Base-by-base conservation (phyloP, 2,113 vertebrate species). In the Cottus gobio region DNA sequence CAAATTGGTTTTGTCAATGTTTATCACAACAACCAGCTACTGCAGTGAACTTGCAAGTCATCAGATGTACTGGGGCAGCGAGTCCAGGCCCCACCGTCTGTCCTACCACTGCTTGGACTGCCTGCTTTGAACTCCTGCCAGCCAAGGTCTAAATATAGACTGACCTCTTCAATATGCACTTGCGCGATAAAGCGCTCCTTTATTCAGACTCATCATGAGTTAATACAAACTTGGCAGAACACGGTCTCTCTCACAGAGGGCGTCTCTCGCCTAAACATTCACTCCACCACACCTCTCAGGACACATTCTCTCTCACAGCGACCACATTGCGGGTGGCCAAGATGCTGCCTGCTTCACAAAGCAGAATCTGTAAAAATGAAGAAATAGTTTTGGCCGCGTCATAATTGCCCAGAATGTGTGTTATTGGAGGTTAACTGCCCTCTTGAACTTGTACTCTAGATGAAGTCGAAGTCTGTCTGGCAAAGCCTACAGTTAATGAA, bases 51-150 rank as follows among this genome's bases (percentile, higher is more conserved):
- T 24, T 89, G 85, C 85, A 94, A 96, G 87, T 93, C 92, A 93
- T 95, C 90, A 93, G 67, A 93, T 93, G 92, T 89, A 92, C 92
- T 94, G 93, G 91, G 93, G 88, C 90, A 87, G 68, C 48, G 79
- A 56, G 54, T 73, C 71, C 58, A 79, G 75, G 71, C 57, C 48
- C 46, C 68, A 67, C 56, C 24, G 77, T 87, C 88, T 84, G 75
- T 78, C 85, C 81, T 93, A 85, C 87, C 90, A 87, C 82, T 71
- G 73, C 77, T 66, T 50, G 46, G 68, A 71, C 74, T 83, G 50
- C 56, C 77, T 75, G 87, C 90, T 94, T 91, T 93, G 88, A 92
- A 90, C 64, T 63, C 70, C 75, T 91, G 94, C 86, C 90, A 95
- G 91, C 91, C 77, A 76, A 22, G 54, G 75, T 61, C 75, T 94